Percentiles rank a stretch among this genome's conserved stretches.
Conservation (phyloP, 2,113 vertebrate genomes). For the Melanerpes formicivorus region DNA sequence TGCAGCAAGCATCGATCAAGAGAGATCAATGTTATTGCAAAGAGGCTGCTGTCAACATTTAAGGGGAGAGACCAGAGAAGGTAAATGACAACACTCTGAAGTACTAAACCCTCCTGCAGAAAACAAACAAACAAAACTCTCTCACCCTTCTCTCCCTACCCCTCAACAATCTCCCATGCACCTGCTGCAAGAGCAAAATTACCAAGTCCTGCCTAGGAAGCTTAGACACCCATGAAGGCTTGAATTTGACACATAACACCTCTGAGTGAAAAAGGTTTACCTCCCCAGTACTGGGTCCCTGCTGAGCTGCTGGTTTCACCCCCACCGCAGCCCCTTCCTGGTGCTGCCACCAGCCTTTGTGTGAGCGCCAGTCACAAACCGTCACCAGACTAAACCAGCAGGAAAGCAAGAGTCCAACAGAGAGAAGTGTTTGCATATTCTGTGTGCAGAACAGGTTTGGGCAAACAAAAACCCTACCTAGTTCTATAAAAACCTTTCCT, state of each 20-base stretch:
- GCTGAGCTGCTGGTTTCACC: not conserved
- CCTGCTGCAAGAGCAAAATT: not conserved
- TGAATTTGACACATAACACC: not conserved
- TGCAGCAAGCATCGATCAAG: not conserved
- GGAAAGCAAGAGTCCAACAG: not conserved
- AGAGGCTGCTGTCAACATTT: not conserved
- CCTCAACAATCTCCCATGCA: not conserved
- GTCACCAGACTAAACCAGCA: not conserved
- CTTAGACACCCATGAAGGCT: not conserved
- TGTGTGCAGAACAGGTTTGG: not conserved
- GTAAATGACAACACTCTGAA: not conserved
- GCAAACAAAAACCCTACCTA: not conserved
- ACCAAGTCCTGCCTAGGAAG: not conserved
- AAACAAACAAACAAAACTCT: not conserved
- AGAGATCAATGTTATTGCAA: rapidly evolving
- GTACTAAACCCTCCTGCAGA: not conserved
- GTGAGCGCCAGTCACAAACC: not conserved
- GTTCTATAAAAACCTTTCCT: not conserved
- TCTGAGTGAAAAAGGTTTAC: not conserved
- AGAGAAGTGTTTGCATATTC: not conserved
- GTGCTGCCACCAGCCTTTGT: not conserved
- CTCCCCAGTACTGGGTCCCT: rapidly evolving
- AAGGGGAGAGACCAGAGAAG: not conserved
- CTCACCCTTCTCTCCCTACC: not conserved
- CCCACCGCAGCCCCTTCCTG: not conserved